Conservation (phyloP, 2,113 vertebrate genomes). For the Halichoeres trimaculatus region DNA sequence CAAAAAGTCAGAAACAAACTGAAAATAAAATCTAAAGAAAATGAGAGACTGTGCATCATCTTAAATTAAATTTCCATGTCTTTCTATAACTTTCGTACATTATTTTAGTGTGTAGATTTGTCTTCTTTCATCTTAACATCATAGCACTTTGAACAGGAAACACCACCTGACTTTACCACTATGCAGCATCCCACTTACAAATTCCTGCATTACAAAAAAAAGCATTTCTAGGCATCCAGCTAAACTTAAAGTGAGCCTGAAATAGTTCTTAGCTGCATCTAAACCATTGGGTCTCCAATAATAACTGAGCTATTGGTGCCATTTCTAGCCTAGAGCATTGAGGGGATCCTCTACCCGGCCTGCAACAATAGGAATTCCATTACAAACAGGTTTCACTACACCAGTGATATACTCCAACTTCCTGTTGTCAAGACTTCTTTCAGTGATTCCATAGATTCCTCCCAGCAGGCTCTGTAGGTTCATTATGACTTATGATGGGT, state of each 20-base stretch:
- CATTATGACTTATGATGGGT: conserved; percentile 57
- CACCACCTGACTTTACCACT: too few relatives aligned
- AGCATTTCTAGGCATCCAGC: not conserved
- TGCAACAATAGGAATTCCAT: conserved; percentile 77
- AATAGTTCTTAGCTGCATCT: conserved; percentile 19
- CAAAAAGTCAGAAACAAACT: too few relatives aligned
- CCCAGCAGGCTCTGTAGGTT: conserved; percentile 62
- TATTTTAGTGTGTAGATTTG: too few relatives aligned
- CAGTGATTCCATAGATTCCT: conserved; percentile 72
- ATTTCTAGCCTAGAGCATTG: conserved; percentile 64
- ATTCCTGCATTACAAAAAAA: too few relatives aligned
- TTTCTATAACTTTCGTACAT: too few relatives aligned
- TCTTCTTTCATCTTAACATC: too few relatives aligned
- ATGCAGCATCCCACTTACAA: too few relatives aligned
- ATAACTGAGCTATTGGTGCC: conserved; percentile 62
- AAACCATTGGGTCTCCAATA: conserved; percentile 40
- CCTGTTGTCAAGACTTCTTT: conserved; percentile 67
- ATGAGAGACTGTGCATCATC: too few relatives aligned
- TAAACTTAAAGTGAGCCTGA: not conserved
- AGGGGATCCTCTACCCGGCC: conserved; percentile 73
- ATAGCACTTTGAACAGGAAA: too few relatives aligned
- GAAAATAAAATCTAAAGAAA: too few relatives aligned
- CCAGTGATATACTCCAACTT: conserved; percentile 65
- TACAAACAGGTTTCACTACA: conserved; percentile 78
- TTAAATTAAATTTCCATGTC: too few relatives aligned